These are phyloP conservation scores for Limosa lapponica DNA, from an alignment of 2,797 vertebrate genomes.

Conservation along the genomic window DNA sequence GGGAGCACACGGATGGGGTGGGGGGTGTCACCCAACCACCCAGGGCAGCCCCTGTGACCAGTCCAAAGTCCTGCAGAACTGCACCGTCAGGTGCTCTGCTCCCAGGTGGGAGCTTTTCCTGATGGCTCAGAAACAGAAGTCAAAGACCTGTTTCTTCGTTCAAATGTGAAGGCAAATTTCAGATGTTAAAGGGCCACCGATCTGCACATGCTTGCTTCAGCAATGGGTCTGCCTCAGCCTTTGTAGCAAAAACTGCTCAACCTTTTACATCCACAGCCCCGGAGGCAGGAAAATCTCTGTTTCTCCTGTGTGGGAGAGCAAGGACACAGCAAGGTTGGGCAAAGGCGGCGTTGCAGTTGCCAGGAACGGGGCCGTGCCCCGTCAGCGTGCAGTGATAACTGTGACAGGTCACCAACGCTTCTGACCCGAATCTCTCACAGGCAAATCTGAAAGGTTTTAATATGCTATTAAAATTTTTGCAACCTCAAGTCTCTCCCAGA, in stretches of 20 bases:
- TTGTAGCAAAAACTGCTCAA: neutral
- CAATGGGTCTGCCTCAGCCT: neutral
- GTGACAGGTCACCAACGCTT: neutral
- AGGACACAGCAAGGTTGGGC: neutral
- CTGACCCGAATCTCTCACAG: neutral
- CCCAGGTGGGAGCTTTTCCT: neutral
- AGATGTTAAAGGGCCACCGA: neutral
- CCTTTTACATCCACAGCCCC: neutral
- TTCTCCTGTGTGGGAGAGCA: accelerated
- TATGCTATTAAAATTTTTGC: neutral
- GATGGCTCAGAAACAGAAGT: neutral
- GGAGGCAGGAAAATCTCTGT: neutral
- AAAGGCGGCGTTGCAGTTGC: neutral
- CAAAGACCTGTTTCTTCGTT: neutral
- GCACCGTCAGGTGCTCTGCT: neutral
- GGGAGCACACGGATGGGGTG: accelerated
- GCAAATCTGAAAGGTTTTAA: accelerated
- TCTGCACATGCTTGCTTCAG: neutral
- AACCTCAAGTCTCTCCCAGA: neutral
- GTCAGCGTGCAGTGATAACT: accelerated
- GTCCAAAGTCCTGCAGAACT: neutral
- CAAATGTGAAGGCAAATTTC: neutral
- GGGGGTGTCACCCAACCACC: accelerated
- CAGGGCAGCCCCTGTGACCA: neutral
- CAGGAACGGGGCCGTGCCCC: accelerated